These are phyloP conservation scores for Latrodectus geometricus DNA, from an alignment of 1,140 invertebrate species.

Conservation along the genomic window DNA sequence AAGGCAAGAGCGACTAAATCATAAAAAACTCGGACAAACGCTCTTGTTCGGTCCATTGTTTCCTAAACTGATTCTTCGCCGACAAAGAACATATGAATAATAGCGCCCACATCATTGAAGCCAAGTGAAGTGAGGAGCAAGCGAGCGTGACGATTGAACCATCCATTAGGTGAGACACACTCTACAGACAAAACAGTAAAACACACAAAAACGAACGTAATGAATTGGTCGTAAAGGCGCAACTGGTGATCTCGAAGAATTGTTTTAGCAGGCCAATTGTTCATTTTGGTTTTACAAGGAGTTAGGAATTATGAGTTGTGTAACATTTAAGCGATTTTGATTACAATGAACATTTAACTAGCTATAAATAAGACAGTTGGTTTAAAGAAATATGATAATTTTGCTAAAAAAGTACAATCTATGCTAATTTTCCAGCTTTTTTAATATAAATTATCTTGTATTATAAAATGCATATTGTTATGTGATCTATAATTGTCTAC, in stretches of 20 bases:
- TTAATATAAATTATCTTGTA: not conserved
- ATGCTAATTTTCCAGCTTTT: not conserved
- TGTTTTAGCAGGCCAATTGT: constrained; percentile 45
- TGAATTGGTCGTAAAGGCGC: constrained; percentile 47
- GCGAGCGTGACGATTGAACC: constrained; percentile 46
- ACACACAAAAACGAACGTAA: constrained; percentile 11
- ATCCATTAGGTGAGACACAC: constrained; percentile 41
- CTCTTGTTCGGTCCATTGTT: constrained; percentile 29
- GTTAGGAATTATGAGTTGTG: not conserved
- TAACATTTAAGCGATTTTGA: constrained; percentile 4
- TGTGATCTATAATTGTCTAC: not conserved
- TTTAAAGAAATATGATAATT: constrained; percentile 6
- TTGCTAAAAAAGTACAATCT: constrained; percentile 24
- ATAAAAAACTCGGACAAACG: constrained; percentile 23
- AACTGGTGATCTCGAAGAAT: constrained; percentile 23
- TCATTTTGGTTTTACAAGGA: constrained; percentile 15
- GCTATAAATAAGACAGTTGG: constrained; percentile 20
- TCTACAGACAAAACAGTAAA: constrained; percentile 25
- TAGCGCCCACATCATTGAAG: not conserved
- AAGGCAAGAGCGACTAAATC: not conserved
- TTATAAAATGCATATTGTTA: not conserved
- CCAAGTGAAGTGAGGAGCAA: constrained; percentile 31
- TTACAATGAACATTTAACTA: constrained; percentile 26
- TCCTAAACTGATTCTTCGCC: constrained; percentile 22
- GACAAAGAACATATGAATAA: constrained; percentile 46